These are phyloP conservation scores for Folsomia candida DNA, from an alignment of 2,888 invertebrate genomes.

Conservation along the genomic window DNA sequence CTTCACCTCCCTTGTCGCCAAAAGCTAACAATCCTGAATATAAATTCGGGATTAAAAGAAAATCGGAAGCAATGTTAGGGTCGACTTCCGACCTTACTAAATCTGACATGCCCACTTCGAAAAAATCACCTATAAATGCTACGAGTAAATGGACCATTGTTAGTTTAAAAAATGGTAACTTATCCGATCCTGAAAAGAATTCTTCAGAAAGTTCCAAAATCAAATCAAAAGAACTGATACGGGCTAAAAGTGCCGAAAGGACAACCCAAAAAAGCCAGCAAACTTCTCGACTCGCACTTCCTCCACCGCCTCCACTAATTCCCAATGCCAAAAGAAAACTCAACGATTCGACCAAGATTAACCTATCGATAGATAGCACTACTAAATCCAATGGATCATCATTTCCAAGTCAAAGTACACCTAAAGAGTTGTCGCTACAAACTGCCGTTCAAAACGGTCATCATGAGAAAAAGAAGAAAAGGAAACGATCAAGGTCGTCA, in stretches of 20 bases:
- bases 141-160: conserved; percentile 22
- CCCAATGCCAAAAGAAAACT: background rate
- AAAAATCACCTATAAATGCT: conserved; percentile 14
- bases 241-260: conserved; percentile 24
- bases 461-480: conserved; percentile 8
- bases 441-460: conserved; percentile 9
- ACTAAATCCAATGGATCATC: background rate
- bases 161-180: conserved; percentile 8
- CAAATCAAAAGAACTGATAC: background rate
- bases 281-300: too few species aligned
- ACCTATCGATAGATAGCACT: background rate
- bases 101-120: too few species aligned
- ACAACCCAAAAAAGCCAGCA: too few species aligned
- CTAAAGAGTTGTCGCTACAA: too few species aligned
- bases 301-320: background rate
- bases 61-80: conserved; percentile 10
- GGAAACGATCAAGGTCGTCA: conserved; percentile 25
- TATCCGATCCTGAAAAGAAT: conserved; percentile 18
- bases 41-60: conserved; percentile 21
- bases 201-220: background rate
- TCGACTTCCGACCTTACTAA: too few species aligned
- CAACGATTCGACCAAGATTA: background rate
- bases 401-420: background rate
- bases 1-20: too few species aligned
- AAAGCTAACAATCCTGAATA: conserved; percentile 9